Evolutionary conservation across 2,113 vertebrate species (phyloP).

Genomic region (Tichodroma muraria): DNA sequence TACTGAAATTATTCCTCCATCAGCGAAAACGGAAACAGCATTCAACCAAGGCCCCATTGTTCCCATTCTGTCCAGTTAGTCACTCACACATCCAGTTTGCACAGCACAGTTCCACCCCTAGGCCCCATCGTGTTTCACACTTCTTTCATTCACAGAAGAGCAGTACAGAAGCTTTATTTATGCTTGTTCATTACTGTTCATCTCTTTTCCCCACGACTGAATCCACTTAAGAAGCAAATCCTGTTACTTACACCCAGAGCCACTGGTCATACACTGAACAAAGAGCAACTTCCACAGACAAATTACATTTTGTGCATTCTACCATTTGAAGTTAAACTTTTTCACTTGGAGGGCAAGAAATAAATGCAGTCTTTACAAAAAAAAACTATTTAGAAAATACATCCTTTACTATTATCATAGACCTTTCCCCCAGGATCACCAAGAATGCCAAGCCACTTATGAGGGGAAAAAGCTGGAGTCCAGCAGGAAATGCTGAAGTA

Average conservation of each 20-base stretch:
- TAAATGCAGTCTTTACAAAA: not conserved
- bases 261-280: not conserved
- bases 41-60: not conserved
- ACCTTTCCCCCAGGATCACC: not conserved
- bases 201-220: not conserved
- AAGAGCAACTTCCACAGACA: not conserved
- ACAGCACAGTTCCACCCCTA: not conserved
- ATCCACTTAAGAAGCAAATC: conserved; percentile 9
- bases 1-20: not conserved
- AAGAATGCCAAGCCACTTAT: not conserved
- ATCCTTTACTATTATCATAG: not conserved
- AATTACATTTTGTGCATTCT: not conserved
- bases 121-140: not conserved
- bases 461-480: not conserved
- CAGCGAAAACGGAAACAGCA: not conserved
- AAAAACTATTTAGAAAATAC: not conserved
- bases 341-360: not conserved
- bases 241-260: not conserved
- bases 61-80: not conserved
- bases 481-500: not conserved
- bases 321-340: not conserved
- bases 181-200: not conserved
- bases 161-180: not conserved
- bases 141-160: not conserved
- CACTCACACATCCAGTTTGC: not conserved